Conservation (phyloP, 2,113 vertebrate genomes). For the Microtus ochrogaster region DNA sequence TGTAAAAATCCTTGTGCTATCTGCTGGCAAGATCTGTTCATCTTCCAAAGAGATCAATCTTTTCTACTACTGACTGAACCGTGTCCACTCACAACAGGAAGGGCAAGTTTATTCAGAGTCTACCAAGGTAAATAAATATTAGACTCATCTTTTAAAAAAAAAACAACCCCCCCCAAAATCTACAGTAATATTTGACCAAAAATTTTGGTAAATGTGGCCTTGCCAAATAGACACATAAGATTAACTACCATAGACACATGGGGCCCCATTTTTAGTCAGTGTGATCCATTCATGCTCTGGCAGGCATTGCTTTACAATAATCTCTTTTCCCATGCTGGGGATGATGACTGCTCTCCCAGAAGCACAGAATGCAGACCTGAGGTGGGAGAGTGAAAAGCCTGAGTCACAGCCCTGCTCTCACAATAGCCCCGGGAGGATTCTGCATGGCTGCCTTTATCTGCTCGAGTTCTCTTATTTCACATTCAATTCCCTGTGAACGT, state of each 20-base stretch:
- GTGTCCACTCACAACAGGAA: neutral
- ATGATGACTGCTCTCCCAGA: slow-evolving; percentile 13
- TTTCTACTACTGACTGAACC: neutral
- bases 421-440: slow-evolving; percentile 36
- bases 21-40: neutral
- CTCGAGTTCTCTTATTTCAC: slow-evolving; percentile 37
- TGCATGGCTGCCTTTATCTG: slow-evolving; percentile 40
- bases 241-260: neutral
- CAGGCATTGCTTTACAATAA: neutral
- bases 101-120: neutral
- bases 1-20: neutral
- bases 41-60: neutral
- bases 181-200: neutral
- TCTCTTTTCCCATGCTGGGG: neutral
- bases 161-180: neutral
- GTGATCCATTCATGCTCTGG: neutral
- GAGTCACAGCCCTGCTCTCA: slow-evolving; percentile 9
- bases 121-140: slow-evolving; percentile 8
- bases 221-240: slow-evolving; percentile 18
- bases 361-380: slow-evolving; percentile 46
- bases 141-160: neutral
- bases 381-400: slow-evolving; percentile 51
- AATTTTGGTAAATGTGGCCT: neutral
- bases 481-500: slow-evolving; percentile 48
- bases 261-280: neutral